Evolutionary conservation across 92 coral and sea anemone genomes (phyloP), one percentile per base, ranked within the genome.

Genomic region (Palythoa grandiflora): DNA sequence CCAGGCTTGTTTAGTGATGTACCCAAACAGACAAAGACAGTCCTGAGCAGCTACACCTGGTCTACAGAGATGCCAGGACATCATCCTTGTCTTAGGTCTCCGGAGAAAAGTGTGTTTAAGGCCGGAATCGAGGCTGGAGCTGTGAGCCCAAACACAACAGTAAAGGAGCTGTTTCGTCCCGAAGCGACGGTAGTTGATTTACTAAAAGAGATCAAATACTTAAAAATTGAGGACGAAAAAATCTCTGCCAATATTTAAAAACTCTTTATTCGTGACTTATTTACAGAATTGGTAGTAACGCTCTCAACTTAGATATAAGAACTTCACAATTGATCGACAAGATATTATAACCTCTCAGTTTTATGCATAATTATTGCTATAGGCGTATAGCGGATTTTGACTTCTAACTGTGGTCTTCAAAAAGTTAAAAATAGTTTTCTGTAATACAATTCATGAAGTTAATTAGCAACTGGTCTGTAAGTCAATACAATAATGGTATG

Each of bases 1-100:
- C 92, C 90, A 0, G 86, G 88, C 1, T 57, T 91, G 21, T 91
- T 93, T 47, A 37, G 20, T 16, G 90, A 90, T 37, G 87, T 57
- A 28, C 92, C 96, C 0, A 14, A 79, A 17, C 79, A 88, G 70
- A 88, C 94, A 53, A 93, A 90, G 63, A 37, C 80, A 1, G 37
- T 38, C 53, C 37, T 93, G 44, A 72, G 70, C 0, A 38, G 85
- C 73, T 87, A 6, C 51, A 70, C 75, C 0, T 93, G 92, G 92
- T 84, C 89, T 16, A 44, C 47, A 9, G 86, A 81, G 75, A 68
- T n/a, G 44, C 86, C 86, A 15, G 75, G 86, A 11, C 59, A 19
- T 1, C 21, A 60, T 0, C 63, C 75, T 2, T 57, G 75, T 15
- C 7, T 20, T 5, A 48, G 1, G 5, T 68, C 86, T 2, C 86